These are phyloP conservation scores for Phymatocera aterrima DNA, from an alignment of 2,888 invertebrate genomes.

Conservation along the genomic window DNA sequence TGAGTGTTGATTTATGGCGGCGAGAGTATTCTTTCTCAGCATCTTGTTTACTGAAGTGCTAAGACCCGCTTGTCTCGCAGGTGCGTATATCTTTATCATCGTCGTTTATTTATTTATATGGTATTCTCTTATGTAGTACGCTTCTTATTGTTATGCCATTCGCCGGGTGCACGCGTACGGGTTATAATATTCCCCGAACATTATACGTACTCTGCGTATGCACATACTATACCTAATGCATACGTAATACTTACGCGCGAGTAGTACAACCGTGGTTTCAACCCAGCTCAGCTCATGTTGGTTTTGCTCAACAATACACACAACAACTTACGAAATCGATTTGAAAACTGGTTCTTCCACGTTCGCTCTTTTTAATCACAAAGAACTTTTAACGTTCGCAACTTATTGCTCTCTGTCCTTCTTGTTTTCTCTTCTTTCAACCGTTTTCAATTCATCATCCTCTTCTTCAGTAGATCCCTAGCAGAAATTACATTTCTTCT, in stretches of 20 bases:
- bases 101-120: constrained; percentile 56
- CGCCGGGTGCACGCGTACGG: constrained; percentile 2
- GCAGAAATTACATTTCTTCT: too few relatives aligned
- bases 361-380: constrained; percentile 25
- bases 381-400: constrained; percentile 28
- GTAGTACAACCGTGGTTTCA: too few relatives aligned
- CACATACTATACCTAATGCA: background rate
- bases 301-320: background rate
- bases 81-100: constrained; percentile 62
- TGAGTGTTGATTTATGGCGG: constrained; percentile 73
- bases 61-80: constrained; percentile 70
- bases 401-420: constrained; percentile 11
- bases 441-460: background rate
- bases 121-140: constrained; percentile 27
- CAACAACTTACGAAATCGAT: background rate
- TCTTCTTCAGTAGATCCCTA: too few relatives aligned
- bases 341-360: constrained; percentile 29
- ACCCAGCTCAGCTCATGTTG: too few relatives aligned
- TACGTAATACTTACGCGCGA: too few relatives aligned
- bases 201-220: background rate
- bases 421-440: constrained; percentile 5
- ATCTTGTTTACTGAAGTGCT: constrained; percentile 74
- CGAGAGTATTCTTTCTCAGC: constrained; percentile 72
- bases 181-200: background rate
- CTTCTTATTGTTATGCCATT: too few relatives aligned